Evolutionary conservation across 2,888 invertebrate genomes (phyloP).

Genomic region (Pseudococcus viburni): DNA sequence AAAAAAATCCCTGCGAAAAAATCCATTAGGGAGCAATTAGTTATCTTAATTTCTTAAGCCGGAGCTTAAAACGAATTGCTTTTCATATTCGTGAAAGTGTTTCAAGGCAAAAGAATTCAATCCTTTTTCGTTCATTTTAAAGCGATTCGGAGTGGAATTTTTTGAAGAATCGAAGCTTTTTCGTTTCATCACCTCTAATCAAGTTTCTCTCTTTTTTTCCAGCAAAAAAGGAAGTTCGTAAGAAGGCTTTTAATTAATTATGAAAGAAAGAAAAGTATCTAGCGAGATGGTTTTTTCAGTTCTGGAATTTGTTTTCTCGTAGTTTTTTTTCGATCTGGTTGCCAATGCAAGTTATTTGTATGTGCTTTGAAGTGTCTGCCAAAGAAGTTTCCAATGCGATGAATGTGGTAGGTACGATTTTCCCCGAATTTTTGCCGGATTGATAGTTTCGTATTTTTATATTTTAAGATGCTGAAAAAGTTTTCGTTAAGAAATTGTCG

Average conservation of each 20-base stretch:
- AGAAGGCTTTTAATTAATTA: conserved; percentile 25
- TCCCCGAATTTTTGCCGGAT: background rate
- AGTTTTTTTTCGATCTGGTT: background rate
- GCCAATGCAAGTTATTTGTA: background rate
- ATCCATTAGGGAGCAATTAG: conserved; percentile 49
- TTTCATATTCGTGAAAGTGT: conserved; percentile 40
- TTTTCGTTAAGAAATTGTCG: background rate
- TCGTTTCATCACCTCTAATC: conserved; percentile 41
- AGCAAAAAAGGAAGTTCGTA: background rate
- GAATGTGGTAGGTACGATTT: background rate
- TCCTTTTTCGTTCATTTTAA: conserved; percentile 14
- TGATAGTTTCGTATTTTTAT: background rate
- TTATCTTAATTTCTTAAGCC: conserved; percentile 47
- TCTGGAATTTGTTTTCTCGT: background rate
- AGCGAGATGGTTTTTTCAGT: background rate
- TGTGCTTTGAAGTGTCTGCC: background rate
- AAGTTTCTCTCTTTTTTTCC: conserved; percentile 3
- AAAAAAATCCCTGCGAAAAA: conserved; percentile 14
- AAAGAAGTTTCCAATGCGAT: background rate
- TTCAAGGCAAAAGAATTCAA: conserved; percentile 12
- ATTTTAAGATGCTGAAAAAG: background rate
- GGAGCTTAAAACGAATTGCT: conserved; percentile 40
- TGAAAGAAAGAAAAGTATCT: conserved; percentile 1
- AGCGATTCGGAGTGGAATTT: background rate
- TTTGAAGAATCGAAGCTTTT: conserved; percentile 1